Evolutionary conservation across 2,797 vertebrate genomes (phyloP), one percentile per base, ranked within the genome.

Genomic region (Semotilus atromaculatus): DNA sequence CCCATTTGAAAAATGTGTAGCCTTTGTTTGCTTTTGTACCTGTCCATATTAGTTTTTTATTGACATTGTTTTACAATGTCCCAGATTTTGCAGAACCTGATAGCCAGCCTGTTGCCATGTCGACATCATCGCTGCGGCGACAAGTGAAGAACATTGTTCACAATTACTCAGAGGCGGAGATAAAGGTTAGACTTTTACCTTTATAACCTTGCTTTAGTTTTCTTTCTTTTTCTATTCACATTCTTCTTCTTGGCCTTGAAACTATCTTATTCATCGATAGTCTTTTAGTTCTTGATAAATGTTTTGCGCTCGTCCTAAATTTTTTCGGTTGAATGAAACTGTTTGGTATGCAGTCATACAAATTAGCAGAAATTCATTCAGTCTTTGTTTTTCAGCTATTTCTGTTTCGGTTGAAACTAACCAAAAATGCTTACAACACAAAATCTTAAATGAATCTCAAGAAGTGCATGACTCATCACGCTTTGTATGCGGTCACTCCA

Each of bases 111-210:
- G 94, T 95, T 96, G 95, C 94, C 95, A 98, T 98, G 97, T 97
- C 97, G 93, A 98, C 97, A 90, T 98, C 97, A 86, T 98, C 97
- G 58, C 93, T 98, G 90, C 95, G 97, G 91, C 97, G 97, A 89
- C 97, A 98, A 96, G 96, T 98, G 93, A 98, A 98, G 92, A 98
- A 98, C 92, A 98, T 98, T 40, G 97, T 98, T 88, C 97, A 98
- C 94, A 98, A 97, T 93, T 98, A 97, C 92, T 98, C 97, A 8
- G 97, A 98, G 93, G 97, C 97, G 0, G 97, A 98, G 95, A 98
- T 98, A 94, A 98, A 98, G 96, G 97, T 97, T 88, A 89, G 91
- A 23, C 26, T 64, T 72, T 74, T 66, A 73, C 77, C 67, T n/a
- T 83, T 71, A 14, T 62, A 62, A 80, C 38, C 38, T 53, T 71